Conservation (phyloP, 2,888 invertebrate genomes). For the Netelia melanura region DNA sequence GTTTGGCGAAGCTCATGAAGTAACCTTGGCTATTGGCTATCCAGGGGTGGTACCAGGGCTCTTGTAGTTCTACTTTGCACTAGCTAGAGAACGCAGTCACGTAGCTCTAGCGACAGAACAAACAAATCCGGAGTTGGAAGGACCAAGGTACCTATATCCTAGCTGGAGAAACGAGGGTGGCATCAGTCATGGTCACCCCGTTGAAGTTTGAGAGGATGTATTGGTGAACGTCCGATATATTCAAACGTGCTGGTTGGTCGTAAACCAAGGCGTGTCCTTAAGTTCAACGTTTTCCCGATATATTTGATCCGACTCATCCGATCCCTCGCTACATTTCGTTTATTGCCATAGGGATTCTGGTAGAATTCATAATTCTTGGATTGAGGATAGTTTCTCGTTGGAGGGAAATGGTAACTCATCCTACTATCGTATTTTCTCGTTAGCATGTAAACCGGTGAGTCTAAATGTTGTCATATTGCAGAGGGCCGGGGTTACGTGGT, state of each 20-base stretch:
- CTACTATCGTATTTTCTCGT: constrained; percentile 5
- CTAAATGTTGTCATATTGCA: constrained; percentile 32
- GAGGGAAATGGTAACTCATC: neutral
- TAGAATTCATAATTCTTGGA: too few species aligned
- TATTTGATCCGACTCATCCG: too few species aligned
- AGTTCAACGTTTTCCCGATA: too few species aligned
- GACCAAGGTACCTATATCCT: neutral
- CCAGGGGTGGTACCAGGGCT: neutral
- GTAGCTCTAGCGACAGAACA: constrained; percentile 38
- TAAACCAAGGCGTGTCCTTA: too few species aligned
- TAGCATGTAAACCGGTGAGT: constrained; percentile 23
- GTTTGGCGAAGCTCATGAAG: constrained; percentile 19
- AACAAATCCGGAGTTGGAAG: constrained; percentile 32
- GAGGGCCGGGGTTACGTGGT: constrained; percentile 7
- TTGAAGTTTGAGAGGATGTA: too few species aligned
- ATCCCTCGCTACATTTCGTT: too few species aligned
- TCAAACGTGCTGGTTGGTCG: too few species aligned
- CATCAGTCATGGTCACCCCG: neutral
- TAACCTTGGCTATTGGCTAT: constrained; percentile 14
- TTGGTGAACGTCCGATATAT: too few species aligned
- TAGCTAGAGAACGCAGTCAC: constrained; percentile 15
- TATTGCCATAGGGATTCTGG: too few species aligned
- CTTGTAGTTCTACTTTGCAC: neutral
- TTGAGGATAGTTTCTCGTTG: neutral
- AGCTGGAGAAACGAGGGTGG: neutral